phyloP scores from a whole-genome alignment of 1,140 invertebrate genomes.

The Thereuonema tuberculata region DNA sequence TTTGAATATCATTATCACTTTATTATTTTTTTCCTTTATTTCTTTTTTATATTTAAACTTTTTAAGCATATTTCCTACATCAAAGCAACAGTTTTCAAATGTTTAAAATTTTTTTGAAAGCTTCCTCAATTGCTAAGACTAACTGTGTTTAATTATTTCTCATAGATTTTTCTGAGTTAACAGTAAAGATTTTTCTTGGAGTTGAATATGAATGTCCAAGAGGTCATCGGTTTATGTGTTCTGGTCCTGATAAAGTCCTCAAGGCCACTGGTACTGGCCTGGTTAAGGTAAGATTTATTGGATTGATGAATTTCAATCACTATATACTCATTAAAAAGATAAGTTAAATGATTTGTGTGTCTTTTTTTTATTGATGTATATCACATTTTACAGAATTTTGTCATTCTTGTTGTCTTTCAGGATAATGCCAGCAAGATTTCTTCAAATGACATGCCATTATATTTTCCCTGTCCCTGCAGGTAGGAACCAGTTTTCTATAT shows the following conservation, averaged over 20 bases:
- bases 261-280: conserved; percentile 56
- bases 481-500: too few species aligned
- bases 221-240: conserved; percentile 90
- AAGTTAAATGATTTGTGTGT: not conserved
- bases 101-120: too few species aligned
- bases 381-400: not conserved
- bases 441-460: conserved; percentile 77
- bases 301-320: too few species aligned
- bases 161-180: conserved; percentile 43
- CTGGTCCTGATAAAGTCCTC: conserved; percentile 69
- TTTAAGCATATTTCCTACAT: too few species aligned
- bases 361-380: not conserved
- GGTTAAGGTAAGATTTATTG: conserved; percentile 44
- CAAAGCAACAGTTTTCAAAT: too few species aligned
- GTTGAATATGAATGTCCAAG: conserved; percentile 92
- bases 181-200: conserved; percentile 88
- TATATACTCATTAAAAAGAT: too few species aligned
- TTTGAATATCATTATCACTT: too few species aligned
- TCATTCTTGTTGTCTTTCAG: conserved; percentile 18
- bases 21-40: too few species aligned
- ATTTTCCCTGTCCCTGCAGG: conserved; percentile 76
- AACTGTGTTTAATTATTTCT: conserved; percentile 6
- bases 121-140: too few species aligned
- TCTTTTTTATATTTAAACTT: too few species aligned
- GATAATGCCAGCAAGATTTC: conserved; percentile 72